These are phyloP conservation scores for Nephrotoma appendiculata DNA, from an alignment of 2,888 invertebrate genomes.

Conservation along the genomic window DNA sequence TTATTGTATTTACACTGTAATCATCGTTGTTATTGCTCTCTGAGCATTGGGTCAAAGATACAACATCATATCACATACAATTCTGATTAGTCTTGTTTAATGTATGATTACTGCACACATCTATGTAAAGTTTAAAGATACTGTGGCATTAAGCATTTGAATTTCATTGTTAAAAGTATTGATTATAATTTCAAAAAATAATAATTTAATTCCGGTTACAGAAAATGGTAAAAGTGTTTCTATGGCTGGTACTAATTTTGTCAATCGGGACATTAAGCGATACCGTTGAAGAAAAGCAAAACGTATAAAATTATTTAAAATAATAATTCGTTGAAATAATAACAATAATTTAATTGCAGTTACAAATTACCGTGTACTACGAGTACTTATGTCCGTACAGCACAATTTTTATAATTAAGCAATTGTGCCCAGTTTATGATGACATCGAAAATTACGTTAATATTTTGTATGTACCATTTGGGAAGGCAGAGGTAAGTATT, in stretches of 20 bases:
- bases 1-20: too few relatives aligned
- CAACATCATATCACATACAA: too few relatives aligned
- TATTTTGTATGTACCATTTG: conserved; percentile 46
- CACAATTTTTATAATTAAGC: conserved; percentile 36
- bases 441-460: conserved; percentile 36
- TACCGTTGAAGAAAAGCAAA: not conserved
- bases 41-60: not conserved
- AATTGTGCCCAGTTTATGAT: conserved; percentile 37
- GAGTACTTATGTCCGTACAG: conserved; percentile 50
- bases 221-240: not conserved
- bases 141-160: not conserved
- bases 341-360: conserved; percentile 15
- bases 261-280: not conserved
- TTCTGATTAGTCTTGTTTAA: too few relatives aligned
- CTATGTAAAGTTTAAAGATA: too few relatives aligned
- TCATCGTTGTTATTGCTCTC: not conserved
- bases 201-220: too few relatives aligned
- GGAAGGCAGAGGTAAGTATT: conserved; percentile 42
- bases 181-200: too few relatives aligned
- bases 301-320: not conserved
- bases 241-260: not conserved
- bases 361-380: conserved; percentile 42
- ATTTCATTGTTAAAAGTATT: not conserved
- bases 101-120: too few relatives aligned
- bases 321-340: not conserved